These are phyloP conservation scores for Ia io DNA, from an alignment of 2,113 vertebrate species.

Conservation along the genomic window DNA sequence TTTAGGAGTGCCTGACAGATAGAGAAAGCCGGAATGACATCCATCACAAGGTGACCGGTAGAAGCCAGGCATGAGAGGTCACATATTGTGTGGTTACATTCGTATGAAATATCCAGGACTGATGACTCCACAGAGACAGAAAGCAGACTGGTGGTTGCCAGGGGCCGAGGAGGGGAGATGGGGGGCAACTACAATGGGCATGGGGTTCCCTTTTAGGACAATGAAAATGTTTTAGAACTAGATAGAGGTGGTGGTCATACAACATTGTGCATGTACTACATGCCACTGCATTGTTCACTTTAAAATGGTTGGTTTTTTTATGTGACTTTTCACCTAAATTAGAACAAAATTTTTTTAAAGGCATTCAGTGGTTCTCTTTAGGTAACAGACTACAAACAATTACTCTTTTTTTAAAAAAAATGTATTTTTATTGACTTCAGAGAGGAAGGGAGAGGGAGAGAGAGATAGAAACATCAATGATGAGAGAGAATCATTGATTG, in stretches of 20 bases:
- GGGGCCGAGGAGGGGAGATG: accelerated
- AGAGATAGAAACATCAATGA: too few species aligned
- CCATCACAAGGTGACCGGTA: accelerated
- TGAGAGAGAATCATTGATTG: too few species aligned
- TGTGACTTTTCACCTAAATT: background rate
- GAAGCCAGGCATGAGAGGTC: background rate
- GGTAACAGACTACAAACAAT: accelerated
- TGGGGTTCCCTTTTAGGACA: accelerated
- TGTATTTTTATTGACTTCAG: too few species aligned
- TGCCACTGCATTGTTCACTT: background rate
- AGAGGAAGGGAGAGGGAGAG: too few species aligned
- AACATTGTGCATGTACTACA: background rate
- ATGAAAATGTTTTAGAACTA: background rate
- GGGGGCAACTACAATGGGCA: background rate
- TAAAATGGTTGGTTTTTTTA: background rate
- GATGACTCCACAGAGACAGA: too few species aligned
- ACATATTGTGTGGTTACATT: background rate
- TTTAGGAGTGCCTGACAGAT: background rate
- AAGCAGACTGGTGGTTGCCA: background rate
- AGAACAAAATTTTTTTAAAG: background rate
- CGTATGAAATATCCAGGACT: background rate
- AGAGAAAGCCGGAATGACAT: background rate
- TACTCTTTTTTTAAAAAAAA: too few species aligned
- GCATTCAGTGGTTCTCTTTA: too few species aligned
- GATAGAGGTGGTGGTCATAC: accelerated